Evolutionary conservation across 2,888 invertebrate genomes (phyloP).

Genomic region (Polydrusus tereticollis): DNA sequence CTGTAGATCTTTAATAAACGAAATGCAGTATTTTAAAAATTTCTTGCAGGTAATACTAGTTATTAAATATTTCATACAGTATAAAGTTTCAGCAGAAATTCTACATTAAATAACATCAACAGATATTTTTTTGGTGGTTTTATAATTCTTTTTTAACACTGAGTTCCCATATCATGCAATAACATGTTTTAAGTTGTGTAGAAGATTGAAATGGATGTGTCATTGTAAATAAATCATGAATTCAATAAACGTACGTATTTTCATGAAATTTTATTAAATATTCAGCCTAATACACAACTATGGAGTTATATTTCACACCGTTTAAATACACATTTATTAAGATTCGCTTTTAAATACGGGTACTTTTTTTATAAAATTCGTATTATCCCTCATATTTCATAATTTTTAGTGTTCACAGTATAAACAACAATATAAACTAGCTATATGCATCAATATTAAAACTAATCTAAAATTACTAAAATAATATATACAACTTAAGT

Average conservation of each 20-base stretch:
- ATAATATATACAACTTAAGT: constrained; percentile 60
- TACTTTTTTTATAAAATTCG: constrained; percentile 52
- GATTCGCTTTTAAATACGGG: constrained; percentile 47
- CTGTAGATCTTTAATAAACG: background rate
- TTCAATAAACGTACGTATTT: background rate
- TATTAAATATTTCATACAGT: constrained; percentile 30
- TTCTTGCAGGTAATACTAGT: constrained; percentile 16
- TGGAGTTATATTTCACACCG: constrained; percentile 53
- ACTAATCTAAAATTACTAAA: constrained; percentile 59
- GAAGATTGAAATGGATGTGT: constrained; percentile 45
- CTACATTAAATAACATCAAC: constrained; percentile 62
- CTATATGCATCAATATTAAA: constrained; percentile 53
- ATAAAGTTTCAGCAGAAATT: constrained; percentile 61
- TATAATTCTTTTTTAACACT: constrained; percentile 58
- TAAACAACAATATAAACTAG: constrained; percentile 56
- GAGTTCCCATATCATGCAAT: constrained; percentile 58
- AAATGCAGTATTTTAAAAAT: constrained; percentile 47
- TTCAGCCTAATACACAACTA: constrained; percentile 53
- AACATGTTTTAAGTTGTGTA: constrained; percentile 56
- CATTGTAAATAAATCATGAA: background rate
- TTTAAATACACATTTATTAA: constrained; percentile 51
- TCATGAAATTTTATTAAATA: background rate
- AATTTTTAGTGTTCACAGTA: constrained; percentile 56
- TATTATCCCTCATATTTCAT: constrained; percentile 41
- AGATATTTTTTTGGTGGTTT: constrained; percentile 55